Evolutionary conservation across 2,113 vertebrate genomes (phyloP), one percentile per base, ranked within the genome.

Genomic region (Mesitornis unicolor): DNA sequence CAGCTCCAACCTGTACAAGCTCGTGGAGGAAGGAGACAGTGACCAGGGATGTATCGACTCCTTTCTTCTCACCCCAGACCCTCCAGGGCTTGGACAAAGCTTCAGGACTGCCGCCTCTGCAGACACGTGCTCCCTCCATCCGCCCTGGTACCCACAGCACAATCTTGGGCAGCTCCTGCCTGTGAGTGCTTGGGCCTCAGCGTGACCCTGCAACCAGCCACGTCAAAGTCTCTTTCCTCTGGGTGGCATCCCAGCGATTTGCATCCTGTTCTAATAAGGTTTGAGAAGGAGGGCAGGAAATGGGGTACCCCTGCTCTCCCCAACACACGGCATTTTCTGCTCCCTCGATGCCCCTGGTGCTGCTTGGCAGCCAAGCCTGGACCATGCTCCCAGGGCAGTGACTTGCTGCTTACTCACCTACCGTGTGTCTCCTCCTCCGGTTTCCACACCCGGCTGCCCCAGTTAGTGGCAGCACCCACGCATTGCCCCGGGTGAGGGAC

Each of bases 161-260:
- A 86, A 73, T 60, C 70, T 68, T 47, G 57, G 74, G 85, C 78
- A 88, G 67, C 36, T 93, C 50, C 73, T 91, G 77, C 24, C 35
- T 2, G 0, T 0, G 0, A 48, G 36, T 2, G 5, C 50, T 69
- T 29, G 26, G 26, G 82, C 70, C 92, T 71, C 7, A 1, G 13
- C 4, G 0, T 79, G 87, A 94, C 82, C 84, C 74, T 36, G 48
- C 29, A 85, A 16, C 61, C 16, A 10, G 59, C 64, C 78, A 70
- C 1, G 16, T 61, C 18, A 78, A 82, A 91, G 31, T 74, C 67
- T 91, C 61, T 60, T 71, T 43, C 57, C 43, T 85, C 73, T 28
- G 53, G 36, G 85, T 3, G 13, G 21, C 42, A 91, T 79, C 67
- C 38, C 69, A 78, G 48, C 38, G 68, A 25, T 90, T 76, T 56